A percentile compares a stretch with the other conserved stretches of the same genome.
These are phyloP conservation scores for Chelonus formosanus DNA, from an alignment of 2,888 invertebrate species.

Conservation along the genomic window DNA sequence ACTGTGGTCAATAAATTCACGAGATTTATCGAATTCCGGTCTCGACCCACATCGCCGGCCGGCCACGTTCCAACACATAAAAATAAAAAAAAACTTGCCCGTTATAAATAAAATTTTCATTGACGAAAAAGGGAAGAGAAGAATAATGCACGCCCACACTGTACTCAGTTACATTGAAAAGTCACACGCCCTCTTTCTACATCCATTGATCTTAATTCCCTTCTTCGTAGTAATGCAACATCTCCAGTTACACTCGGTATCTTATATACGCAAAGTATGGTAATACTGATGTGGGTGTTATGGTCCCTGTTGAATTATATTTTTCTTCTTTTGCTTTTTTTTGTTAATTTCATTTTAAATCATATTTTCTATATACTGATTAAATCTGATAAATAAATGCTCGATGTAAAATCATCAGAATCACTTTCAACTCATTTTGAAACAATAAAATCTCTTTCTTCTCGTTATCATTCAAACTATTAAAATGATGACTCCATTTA, in stretches of 20 bases:
- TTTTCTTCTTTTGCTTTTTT: constrained; percentile 2
- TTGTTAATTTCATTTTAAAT: not conserved
- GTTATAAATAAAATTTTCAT: constrained; percentile 24
- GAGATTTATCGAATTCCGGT: constrained; percentile 35
- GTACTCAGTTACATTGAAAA: constrained; percentile 41
- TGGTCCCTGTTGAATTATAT: not conserved
- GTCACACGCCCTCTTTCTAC: constrained; percentile 43
- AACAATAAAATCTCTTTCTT: no score
- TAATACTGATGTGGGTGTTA: constrained; percentile 32
- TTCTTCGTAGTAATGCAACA: constrained; percentile 38
- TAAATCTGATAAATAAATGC: no score
- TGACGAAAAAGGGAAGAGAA: constrained; percentile 12
- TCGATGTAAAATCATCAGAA: no score
- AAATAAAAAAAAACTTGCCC: constrained; percentile 14
- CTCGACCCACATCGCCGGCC: constrained; percentile 30
- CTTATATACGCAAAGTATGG: constrained; percentile 26
- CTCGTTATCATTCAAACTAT: no score
- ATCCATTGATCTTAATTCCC: constrained; percentile 45
- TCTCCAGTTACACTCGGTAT: constrained; percentile 43
- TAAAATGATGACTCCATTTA: no score
- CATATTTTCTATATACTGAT: no score
- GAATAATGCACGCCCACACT: constrained; percentile 38
- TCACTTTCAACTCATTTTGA: no score
- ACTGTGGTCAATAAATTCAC: constrained; percentile 31
- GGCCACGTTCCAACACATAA: constrained; percentile 13